Conservation (phyloP, 2,797 vertebrate genomes). For the Characodon lateralis region DNA sequence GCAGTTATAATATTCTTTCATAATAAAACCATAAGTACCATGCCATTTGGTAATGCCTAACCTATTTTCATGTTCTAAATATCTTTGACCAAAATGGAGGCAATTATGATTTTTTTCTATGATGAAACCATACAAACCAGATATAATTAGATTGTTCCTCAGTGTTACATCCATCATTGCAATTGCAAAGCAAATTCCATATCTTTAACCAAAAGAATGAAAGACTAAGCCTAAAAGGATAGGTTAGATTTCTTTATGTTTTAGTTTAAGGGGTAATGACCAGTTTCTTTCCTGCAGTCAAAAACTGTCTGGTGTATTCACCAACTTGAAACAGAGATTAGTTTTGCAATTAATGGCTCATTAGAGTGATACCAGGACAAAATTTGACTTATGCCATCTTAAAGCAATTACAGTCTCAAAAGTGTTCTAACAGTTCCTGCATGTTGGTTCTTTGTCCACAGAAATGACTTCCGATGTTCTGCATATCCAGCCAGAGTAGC, state of each 20-base stretch:
- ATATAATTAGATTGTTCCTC: background rate
- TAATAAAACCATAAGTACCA: constrained; percentile 12
- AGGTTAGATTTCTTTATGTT: background rate
- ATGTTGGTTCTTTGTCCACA: background rate
- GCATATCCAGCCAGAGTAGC: background rate
- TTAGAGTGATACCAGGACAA: background rate
- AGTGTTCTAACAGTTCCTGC: background rate
- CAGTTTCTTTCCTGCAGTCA: background rate
- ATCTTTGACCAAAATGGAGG: background rate
- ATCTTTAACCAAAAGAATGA: background rate
- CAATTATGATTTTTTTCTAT: background rate
- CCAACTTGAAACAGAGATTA: background rate
- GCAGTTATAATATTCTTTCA: constrained; percentile 18
- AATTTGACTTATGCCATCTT: background rate
- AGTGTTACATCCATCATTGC: background rate
- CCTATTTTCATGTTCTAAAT: constrained; percentile 6
- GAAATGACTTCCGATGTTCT: background rate
- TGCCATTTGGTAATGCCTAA: constrained; percentile 9
- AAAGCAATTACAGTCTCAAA: background rate
- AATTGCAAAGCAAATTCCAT: background rate
- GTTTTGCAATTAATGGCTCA: background rate
- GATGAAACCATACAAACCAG: background rate
- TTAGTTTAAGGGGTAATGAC: background rate
- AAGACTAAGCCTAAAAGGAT: constrained; percentile 1
- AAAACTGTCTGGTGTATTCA: background rate